These are phyloP conservation scores for Podargus strigoides DNA, from an alignment of 2,797 vertebrate genomes.

Conservation along the genomic window DNA sequence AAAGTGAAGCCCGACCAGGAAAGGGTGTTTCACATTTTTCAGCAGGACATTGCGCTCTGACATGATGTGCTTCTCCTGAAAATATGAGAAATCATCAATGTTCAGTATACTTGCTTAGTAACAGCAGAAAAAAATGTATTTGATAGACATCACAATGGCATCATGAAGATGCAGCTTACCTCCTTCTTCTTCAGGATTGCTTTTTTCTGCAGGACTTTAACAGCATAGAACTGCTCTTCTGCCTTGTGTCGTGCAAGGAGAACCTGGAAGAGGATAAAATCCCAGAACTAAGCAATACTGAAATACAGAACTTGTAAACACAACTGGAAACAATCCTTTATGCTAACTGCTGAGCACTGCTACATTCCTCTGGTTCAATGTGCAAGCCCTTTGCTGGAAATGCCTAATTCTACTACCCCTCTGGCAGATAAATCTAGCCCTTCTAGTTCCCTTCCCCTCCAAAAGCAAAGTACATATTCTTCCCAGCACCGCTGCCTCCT, in stretches of 20 bases:
- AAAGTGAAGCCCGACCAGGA: constrained; percentile 95
- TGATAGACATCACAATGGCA: background rate
- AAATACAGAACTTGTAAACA: background rate
- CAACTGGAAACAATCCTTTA: background rate
- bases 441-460: background rate
- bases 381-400: background rate
- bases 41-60: constrained; percentile 95
- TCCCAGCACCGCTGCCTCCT: background rate
- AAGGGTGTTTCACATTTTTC: constrained; percentile 98
- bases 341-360: background rate
- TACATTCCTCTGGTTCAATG: background rate
- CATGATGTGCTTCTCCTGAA: constrained; percentile 98
- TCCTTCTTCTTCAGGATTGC: constrained; percentile 99
- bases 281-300: background rate
- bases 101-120: background rate
- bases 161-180: constrained; percentile 69
- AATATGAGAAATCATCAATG: background rate
- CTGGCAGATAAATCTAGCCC: background rate
- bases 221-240: constrained; percentile 94
- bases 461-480: background rate
- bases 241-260: constrained; percentile 92
- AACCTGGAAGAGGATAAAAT: constrained; percentile 74
- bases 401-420: background rate
- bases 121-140: background rate
- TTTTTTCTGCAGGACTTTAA: constrained; percentile 98